These are phyloP conservation scores for Agrotis puta DNA, from an alignment of 2,888 invertebrate genomes.

Conservation along the genomic window DNA sequence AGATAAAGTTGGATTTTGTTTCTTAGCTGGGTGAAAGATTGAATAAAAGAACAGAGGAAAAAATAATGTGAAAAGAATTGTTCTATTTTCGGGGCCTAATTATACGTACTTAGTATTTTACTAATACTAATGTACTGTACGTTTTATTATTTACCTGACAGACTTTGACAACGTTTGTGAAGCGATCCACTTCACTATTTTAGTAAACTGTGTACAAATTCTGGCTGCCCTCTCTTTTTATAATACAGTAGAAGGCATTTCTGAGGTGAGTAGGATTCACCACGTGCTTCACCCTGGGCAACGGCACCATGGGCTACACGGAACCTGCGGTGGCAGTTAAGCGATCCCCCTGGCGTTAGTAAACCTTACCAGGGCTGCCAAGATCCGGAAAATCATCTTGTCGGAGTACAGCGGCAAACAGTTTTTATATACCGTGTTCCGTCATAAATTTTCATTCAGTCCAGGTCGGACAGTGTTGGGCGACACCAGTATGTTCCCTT, in stretches of 20 bases:
- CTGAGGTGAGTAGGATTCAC: background rate
- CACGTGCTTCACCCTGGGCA: too few relatives aligned
- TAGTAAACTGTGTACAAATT: constrained; percentile 5
- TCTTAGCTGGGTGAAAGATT: background rate
- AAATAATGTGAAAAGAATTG: background rate
- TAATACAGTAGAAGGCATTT: background rate
- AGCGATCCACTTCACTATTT: background rate
- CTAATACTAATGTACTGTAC: too few relatives aligned
- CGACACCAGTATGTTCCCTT: too few relatives aligned
- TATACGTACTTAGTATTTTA: background rate
- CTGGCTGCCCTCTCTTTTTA: background rate
- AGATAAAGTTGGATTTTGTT: constrained; percentile 1
- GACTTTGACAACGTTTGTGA: background rate
- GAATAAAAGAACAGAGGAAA: constrained; percentile 2
- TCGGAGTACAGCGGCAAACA: too few relatives aligned
- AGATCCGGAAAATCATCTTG: too few relatives aligned
- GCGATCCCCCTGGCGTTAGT: too few relatives aligned
- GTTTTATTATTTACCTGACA: background rate
- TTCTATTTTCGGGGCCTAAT: background rate
- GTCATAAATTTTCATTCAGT: too few relatives aligned
- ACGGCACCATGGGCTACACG: too few relatives aligned
- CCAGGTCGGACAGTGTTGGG: too few relatives aligned
- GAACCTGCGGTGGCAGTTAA: too few relatives aligned
- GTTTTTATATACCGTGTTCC: too few relatives aligned
- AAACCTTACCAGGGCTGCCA: too few relatives aligned